Conservation (phyloP, 2,888 invertebrate genomes). For the Sphaerophoria taeniata region DNA sequence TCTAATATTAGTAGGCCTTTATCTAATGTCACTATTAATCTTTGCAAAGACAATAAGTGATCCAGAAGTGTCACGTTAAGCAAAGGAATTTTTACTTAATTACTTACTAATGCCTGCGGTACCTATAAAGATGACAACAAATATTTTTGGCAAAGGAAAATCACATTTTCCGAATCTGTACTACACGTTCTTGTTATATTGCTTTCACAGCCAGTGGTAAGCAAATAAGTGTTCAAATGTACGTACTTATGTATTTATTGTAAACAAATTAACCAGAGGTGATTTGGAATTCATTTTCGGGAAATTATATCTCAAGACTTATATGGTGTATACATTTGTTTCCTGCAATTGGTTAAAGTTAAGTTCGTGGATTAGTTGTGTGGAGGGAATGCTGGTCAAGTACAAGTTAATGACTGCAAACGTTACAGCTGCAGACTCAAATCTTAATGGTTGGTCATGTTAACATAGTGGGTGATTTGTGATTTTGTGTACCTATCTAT, state of each 20-base stretch:
- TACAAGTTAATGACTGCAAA: slow-evolving; percentile 37
- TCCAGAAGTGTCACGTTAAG: slow-evolving; percentile 21
- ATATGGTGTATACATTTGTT: slow-evolving; percentile 20
- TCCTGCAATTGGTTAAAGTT: slow-evolving; percentile 33
- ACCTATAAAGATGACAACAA: too few species aligned
- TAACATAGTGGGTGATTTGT: too few species aligned
- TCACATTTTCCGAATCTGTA: slow-evolving; percentile 22
- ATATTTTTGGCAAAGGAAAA: slow-evolving; percentile 22
- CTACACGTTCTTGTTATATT: slow-evolving; percentile 30
- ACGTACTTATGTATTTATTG: too few species aligned
- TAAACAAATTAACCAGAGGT: slow-evolving; percentile 49
- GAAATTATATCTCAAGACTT: too few species aligned
- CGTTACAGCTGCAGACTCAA: background rate
- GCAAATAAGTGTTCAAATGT: slow-evolving; percentile 39
- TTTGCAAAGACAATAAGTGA: slow-evolving; percentile 46
- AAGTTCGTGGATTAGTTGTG: slow-evolving; percentile 11
- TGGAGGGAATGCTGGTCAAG: slow-evolving; percentile 34
- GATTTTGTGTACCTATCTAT: too few species aligned
- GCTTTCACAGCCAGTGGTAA: slow-evolving; percentile 4
- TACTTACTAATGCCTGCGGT: slow-evolving; percentile 42
- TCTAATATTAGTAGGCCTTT: slow-evolving; percentile 31
- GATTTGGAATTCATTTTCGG: slow-evolving; percentile 45
- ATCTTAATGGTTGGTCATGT: slow-evolving; percentile 19
- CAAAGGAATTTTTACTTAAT: slow-evolving; percentile 48
- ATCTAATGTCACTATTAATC: slow-evolving; percentile 40